Evolutionary conservation across 35 echinoderm and acorn worm species (phyloP).

Genomic region (Ophiothrix spiculata): DNA sequence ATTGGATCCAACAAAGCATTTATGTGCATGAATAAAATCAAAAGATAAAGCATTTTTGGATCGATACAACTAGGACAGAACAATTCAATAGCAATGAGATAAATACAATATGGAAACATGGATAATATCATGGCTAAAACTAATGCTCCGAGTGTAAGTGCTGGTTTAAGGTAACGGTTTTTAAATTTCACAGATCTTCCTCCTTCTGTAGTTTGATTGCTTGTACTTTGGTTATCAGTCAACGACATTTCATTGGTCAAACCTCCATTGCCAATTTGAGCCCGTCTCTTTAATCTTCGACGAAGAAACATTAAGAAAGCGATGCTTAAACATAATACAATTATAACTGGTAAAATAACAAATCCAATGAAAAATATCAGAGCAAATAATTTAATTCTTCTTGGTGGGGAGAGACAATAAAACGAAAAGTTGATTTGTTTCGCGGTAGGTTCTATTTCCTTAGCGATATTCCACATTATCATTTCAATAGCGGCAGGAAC

Average conservation of each 20-base stretch:
- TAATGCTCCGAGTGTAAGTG: not conserved
- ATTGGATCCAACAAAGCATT: constrained; percentile 10
- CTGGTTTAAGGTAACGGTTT: constrained; percentile 16
- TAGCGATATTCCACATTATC: not conserved
- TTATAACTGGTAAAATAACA: not conserved
- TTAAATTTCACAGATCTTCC: too few relatives aligned
- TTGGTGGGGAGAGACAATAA: constrained; percentile 13
- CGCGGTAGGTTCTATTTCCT: not conserved
- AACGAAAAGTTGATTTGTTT: not conserved
- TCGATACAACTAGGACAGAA: not conserved
- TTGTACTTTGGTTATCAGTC: too few relatives aligned
- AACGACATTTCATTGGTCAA: too few relatives aligned
- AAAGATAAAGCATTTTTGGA: not conserved
- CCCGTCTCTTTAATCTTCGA: not conserved
- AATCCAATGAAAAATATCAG: not conserved
- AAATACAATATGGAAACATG: constrained; percentile 2
- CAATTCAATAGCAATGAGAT: not conserved
- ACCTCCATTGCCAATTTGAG: too few relatives aligned
- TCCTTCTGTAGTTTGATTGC: too few relatives aligned
- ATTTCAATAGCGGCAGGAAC: not conserved
- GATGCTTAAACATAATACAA: not conserved
- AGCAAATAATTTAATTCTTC: not conserved
- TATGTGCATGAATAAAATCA: not conserved
- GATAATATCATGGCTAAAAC: not conserved
- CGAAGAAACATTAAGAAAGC: not conserved